Evolutionary conservation across 2,888 invertebrate genomes (phyloP), one percentile per base, ranked within the genome.

Genomic region (Muschampia plurimacula): DNA sequence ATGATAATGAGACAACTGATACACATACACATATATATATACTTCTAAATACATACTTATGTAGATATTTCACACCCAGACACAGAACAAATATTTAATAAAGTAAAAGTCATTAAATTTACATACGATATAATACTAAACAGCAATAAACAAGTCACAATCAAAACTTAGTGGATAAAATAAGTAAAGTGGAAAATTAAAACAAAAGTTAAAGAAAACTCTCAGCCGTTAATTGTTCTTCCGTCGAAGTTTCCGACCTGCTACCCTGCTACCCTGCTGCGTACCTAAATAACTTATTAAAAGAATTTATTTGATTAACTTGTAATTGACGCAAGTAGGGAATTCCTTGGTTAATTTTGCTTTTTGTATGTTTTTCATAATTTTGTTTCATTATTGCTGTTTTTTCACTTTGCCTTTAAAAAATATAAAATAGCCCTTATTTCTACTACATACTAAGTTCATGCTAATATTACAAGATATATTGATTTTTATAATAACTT

Each of bases 131-230:
- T 7, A 49, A 13, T n/a, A 49, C 0, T 49, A 49, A 49, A n/a
- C 49, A 49, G n/a, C 49, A 46, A 46, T 46, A 13, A 46, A 46
- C 46, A 46, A 13, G 13, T 49, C 49, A 5, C 5, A 49, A n/a
- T n/a, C 49, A 49, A 49, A 49, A 49, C 0, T 49, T 49, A 49
- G 3, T n/a, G 7, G n/a, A 13, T 5, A 46, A 46, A 46, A 13
- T n/a, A 49, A 49, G 49, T 7, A 4, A 49, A 5, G 28, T 28
- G 8, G 28, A 72, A 75, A 72, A 76, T 78, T 77, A 49, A 65
- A 65, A 8, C 55, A 57, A 66, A 67, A 67, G 55, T 39, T 15
- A 67, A 22, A 15, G 39, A 28, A 32, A 55, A 67, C 13, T 55
- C 64, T 44, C 49, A n/a, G 66, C 7, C 52, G 66, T 66, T 66